Conservation (phyloP, 2,888 invertebrate genomes). For the Amphipoea oculea region DNA sequence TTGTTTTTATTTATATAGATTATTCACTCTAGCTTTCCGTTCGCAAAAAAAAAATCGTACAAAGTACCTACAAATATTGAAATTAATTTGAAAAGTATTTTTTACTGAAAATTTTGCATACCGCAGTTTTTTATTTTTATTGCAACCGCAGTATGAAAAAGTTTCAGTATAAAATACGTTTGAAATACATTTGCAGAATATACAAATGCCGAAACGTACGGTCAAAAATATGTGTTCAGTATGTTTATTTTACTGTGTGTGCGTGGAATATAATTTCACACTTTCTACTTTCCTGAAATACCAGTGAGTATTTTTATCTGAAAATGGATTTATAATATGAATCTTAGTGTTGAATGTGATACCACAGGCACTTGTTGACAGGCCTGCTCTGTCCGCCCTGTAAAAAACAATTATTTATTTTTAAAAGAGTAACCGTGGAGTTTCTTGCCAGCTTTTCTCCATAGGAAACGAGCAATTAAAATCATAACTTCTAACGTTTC, state of each 20-base stretch:
- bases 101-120: background rate
- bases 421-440: background rate
- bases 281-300: background rate
- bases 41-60: background rate
- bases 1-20: too few species aligned
- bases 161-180: background rate
- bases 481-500: too few species aligned
- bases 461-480: too few species aligned
- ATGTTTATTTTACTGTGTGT: background rate
- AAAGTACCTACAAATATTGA: background rate
- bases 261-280: slow-evolving; percentile 6
- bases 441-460: too few species aligned
- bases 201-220: background rate
- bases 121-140: background rate
- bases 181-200: background rate
- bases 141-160: background rate
- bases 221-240: background rate
- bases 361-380: background rate
- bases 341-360: background rate
- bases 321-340: background rate
- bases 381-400: background rate
- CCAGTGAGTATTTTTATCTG: background rate
- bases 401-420: too few species aligned
- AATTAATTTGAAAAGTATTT: background rate
- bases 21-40: background rate